phyloP scores from a whole-genome alignment of 2,888 invertebrate species.

The Microplitis manilae region DNA sequence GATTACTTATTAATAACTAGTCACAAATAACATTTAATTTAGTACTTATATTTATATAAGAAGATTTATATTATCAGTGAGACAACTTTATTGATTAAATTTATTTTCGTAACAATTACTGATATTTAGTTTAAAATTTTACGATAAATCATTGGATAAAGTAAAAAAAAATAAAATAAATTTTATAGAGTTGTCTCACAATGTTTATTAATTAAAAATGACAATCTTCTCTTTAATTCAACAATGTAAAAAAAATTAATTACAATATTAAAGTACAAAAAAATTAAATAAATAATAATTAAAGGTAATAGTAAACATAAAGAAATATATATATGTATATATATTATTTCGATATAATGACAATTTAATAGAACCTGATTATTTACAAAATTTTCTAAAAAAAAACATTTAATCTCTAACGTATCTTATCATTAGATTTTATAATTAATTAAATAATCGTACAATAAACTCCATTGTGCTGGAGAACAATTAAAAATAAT shows the following conservation, averaged over 20 bases:
- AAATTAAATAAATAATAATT: slow-evolving; percentile 9
- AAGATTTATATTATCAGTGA: background rate
- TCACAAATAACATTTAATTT: background rate
- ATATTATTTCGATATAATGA: slow-evolving; percentile 50
- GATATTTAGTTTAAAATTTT: background rate
- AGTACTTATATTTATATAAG: background rate
- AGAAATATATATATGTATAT: slow-evolving; percentile 36
- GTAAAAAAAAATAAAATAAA: background rate
- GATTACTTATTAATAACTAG: background rate
- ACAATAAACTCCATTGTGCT: slow-evolving; percentile 32
- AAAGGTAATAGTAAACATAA: slow-evolving; percentile 22
- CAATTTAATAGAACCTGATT: slow-evolving; percentile 54
- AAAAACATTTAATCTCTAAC: slow-evolving; percentile 42
- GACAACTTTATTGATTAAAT: background rate
- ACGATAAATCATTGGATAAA: background rate
- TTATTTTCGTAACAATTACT: background rate
- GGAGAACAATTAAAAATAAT: slow-evolving; percentile 27
- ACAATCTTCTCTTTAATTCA: background rate
- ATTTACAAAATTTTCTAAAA: slow-evolving; percentile 54
- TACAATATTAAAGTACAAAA: background rate
- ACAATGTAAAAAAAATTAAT: background rate
- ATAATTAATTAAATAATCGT: slow-evolving; percentile 25
- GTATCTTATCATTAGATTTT: slow-evolving; percentile 30
- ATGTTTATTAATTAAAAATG: background rate
- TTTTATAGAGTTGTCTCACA: background rate